Conservation (phyloP, 1,140 invertebrate genomes). For the Drosophila funebris region DNA sequence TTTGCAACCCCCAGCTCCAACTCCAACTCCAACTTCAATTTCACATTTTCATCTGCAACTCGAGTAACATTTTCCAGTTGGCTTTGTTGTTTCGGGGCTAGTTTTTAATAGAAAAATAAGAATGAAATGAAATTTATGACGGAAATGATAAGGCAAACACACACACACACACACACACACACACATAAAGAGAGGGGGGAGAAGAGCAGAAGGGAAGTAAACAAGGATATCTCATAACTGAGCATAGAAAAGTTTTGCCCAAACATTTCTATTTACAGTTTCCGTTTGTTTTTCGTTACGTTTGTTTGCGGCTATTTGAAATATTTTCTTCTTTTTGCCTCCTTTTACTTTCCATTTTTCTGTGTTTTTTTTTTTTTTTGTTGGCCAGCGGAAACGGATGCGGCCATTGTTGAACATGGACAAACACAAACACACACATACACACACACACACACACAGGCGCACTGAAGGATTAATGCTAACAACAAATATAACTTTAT, state of each 20-base stretch:
- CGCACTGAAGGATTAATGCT: conserved; percentile 59
- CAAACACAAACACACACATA: conserved; percentile 55
- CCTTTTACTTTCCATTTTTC: conserved; percentile 25
- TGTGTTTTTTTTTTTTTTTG: conserved; percentile 3
- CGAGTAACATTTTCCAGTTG: conserved; percentile 14
- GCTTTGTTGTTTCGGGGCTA: conserved; percentile 45
- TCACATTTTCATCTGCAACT: conserved; percentile 1
- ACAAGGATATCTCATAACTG: conserved; percentile 59
- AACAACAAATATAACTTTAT: conserved; percentile 82
- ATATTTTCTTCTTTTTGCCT: conserved; percentile 50
- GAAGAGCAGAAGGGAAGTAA: not conserved
- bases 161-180: conserved; percentile 23
- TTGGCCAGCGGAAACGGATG: conserved; percentile 70
- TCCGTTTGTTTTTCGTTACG: conserved; percentile 54
- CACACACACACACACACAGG: not conserved
- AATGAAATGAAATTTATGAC: conserved; percentile 81
- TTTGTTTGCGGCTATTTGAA: conserved; percentile 63
- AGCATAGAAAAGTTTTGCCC: conserved; percentile 49
- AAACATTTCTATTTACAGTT: conserved; percentile 75
- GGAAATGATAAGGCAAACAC: conserved; percentile 73
- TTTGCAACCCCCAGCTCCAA: not conserved
- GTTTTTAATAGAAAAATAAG: conserved; percentile 82
- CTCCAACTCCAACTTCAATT: not conserved
- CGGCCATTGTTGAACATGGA: conserved; percentile 72
- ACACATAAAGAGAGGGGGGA: not conserved